Conservation (phyloP, 2,888 invertebrate genomes). For the Stegophylla sp. region DNA sequence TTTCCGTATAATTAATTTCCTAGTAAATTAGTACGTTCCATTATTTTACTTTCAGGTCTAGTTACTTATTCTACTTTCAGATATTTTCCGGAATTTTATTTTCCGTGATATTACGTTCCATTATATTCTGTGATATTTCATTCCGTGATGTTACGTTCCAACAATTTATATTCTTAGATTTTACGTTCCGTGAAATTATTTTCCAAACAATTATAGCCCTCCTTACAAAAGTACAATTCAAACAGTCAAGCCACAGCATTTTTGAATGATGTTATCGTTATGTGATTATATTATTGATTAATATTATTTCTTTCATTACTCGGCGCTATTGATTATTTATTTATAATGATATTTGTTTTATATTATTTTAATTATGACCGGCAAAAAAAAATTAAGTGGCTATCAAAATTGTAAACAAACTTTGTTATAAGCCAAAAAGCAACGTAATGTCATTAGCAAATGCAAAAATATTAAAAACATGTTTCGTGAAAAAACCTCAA, state of each 20-base stretch:
- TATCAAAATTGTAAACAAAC: constrained; percentile 18
- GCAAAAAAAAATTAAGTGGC: constrained; percentile 18
- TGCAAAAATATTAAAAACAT: not conserved
- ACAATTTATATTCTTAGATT: too few species aligned
- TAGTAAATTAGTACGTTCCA: too few species aligned
- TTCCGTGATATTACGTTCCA: too few species aligned
- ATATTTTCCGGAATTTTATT: too few species aligned
- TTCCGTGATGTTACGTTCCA: too few species aligned
- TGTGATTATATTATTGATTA: not conserved
- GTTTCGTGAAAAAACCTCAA: constrained; percentile 10
- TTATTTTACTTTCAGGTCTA: too few species aligned
- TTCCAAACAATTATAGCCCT: too few species aligned
- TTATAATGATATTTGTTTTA: constrained; percentile 15
- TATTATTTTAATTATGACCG: constrained; percentile 23
- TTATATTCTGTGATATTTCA: too few species aligned
- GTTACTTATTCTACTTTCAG: too few species aligned
- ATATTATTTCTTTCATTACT: constrained; percentile 4
- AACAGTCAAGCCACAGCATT: not conserved
- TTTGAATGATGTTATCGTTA: not conserved
- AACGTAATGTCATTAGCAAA: constrained; percentile 14
- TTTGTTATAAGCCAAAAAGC: constrained; percentile 1
- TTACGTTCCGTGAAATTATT: too few species aligned
- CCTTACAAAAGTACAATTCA: too few species aligned
- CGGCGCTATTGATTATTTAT: constrained; percentile 7
- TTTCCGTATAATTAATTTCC: too few species aligned